Evolutionary conservation across 2,888 invertebrate species (phyloP), one percentile per base, ranked within the genome.

Genomic region (Sthenelais limicola): DNA sequence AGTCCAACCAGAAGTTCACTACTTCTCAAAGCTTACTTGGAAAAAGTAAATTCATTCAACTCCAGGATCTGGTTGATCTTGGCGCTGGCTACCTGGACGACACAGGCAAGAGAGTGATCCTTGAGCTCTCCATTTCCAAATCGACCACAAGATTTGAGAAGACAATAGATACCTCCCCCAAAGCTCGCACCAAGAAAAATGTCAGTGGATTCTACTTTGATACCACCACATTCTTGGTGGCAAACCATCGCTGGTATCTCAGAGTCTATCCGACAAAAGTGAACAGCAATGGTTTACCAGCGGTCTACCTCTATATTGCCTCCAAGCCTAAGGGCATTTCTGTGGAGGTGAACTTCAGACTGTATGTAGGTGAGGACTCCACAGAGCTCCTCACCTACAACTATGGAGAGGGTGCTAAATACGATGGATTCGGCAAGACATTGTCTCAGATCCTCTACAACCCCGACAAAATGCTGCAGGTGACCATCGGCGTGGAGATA

Each of bases 351-450:
- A 62, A 73, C 18, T 80, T 80, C 73, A 73, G 70, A 26, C 72
- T 79, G 3, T 74, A 74, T 54, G 35, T 79, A 9, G 76, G 75
- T 15, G 72, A 74, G 15, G 76, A 78, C 35, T 38, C 73, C 21
- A 80, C 79, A 12, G 80, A 80, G 56, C 72, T 76, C 26, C 69
- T 80, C 9, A 72, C 73, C 4, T 79, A 80, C 67, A 71, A 77
- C 49, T 80, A 78, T 49, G 80, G 80, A 12, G 79, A 80, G 48
- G 79, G 80, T 15, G 79, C 80, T 4, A 78, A 78, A 58, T 80
- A 76, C 54, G 80, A 80, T 48, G 80, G 80, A 12, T 80, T 80
- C 66, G 80, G 80, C 7, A 80, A 79, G 67, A 79, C 80, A 12
- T 75, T 80, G 0, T 54, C 75, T 15, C 71, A 77, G 47, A 49